Evolutionary conservation across 2,888 invertebrate genomes (phyloP).

Genomic region (Agrilus cyanescens): DNA sequence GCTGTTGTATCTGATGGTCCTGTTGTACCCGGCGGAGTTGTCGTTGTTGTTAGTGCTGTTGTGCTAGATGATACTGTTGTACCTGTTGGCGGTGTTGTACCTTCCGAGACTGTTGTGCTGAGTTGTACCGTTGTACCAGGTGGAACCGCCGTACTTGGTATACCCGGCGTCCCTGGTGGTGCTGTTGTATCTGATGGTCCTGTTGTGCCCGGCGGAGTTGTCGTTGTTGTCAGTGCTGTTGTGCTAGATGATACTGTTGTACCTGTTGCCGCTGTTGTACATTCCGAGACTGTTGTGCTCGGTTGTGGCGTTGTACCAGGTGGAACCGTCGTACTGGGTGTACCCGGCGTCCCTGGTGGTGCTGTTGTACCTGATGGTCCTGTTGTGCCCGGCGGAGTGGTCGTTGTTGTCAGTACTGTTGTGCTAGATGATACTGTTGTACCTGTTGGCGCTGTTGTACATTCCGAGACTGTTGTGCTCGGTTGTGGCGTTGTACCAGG

Average conservation of each 20-base stretch:
- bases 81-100: conserved; percentile 1
- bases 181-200: no score
- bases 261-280: background rate
- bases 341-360: background rate
- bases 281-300: no score
- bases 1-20: no score
- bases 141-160: background rate
- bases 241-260: no score
- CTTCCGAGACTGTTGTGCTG: conserved; percentile 1
- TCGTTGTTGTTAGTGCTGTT: background rate
- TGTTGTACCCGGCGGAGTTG: background rate
- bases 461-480: background rate
- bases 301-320: background rate
- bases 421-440: background rate
- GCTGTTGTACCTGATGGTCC: background rate
- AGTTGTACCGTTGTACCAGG: background rate
- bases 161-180: no score
- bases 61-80: background rate
- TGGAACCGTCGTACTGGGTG: background rate
- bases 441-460: background rate
- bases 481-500: no score
- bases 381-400: background rate
- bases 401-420: no score
- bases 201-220: no score
- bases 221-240: no score